Evolutionary conservation across 1,140 invertebrate species (phyloP), one percentile per base, ranked within the genome.

Genomic region (Caenorhabditis latens): DNA sequence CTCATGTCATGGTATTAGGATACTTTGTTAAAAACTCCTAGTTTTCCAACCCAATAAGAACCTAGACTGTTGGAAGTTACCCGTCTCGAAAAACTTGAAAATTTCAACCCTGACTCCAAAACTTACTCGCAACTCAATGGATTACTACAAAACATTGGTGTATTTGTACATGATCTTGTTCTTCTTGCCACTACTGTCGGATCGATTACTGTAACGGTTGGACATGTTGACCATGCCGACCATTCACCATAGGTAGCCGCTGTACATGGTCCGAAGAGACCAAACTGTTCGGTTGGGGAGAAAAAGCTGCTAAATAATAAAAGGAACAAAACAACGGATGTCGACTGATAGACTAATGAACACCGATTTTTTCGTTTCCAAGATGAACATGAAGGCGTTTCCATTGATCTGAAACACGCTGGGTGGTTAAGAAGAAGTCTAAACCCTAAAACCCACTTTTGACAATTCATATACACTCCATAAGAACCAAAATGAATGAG

Each of bases 331-430:
- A 50, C 11, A 43, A 79, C 53, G 14, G 71, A 50, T 24, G 71
- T 24, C 16, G 9, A n/a, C 46, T 79, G 71, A 79, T 50, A 50
- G 13, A 42, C n/a, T 19, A 14, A 3, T 13, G 46, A 24, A 50
- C 46, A 50, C 46, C 67, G 67, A 71, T 50, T 79, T 79, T 50
- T 79, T n/a, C 71, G 71, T 50, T 79, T 79, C 71, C 71, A 79
- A 71, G 65, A n/a, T 71, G 65, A 43, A 46, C 65, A 71, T 71
- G 65, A 71, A 79, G 71, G 71, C 50, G 50, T 79, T 50, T 79
- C 71, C 71, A 79, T 79, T 79, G 71, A 79, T 79, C 71, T 79
- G 71, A 50, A 19, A 79, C 16, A 71, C 21, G 19, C 24, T 2
- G 4, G 19, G 13, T 46, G 16, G 0, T 43, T 8, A 24, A 14